Evolutionary conservation across 2,797 vertebrate species (phyloP).

Genomic region (Bradypus variegatus): DNA sequence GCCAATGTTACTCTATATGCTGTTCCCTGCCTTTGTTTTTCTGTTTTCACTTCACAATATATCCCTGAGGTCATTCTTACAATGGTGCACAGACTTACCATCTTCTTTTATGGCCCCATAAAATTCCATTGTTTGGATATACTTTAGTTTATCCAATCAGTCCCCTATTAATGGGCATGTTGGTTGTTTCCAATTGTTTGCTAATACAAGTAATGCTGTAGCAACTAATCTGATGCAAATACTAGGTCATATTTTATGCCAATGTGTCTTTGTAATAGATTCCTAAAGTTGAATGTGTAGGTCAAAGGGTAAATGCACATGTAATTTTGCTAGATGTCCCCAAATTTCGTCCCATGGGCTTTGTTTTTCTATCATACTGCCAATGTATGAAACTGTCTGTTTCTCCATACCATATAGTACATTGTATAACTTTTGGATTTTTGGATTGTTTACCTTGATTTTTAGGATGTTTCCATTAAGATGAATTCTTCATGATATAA

Average conservation of each 20-base stretch:
- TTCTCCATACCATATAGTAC: not conserved
- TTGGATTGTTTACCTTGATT: not conserved
- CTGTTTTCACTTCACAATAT: not conserved
- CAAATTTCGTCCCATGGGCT: not conserved
- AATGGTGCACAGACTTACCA: not conserved
- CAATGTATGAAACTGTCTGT: not conserved
- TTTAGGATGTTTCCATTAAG: slow-evolving; percentile 30
- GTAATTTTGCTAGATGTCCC: not conserved
- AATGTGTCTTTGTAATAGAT: not conserved
- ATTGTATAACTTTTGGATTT: not conserved
- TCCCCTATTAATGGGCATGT: not conserved
- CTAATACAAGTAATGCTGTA: not conserved
- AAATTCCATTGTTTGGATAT: not conserved
- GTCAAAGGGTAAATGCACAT: not conserved
- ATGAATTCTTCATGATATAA: not conserved
- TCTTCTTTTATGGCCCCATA: slow-evolving; percentile 6
- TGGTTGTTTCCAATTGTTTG: not conserved
- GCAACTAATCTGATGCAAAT: slow-evolving; percentile 9
- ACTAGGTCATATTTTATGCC: slow-evolving; percentile 6
- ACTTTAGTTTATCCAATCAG: not conserved
- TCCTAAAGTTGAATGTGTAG: not conserved
- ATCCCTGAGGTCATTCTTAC: not conserved
- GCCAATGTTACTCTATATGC: not conserved
- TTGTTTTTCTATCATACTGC: not conserved
- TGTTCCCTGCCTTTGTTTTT: not conserved